Base-by-base conservation (phyloP, 2,113 vertebrate species). In the Silurus meridionalis region DNA sequence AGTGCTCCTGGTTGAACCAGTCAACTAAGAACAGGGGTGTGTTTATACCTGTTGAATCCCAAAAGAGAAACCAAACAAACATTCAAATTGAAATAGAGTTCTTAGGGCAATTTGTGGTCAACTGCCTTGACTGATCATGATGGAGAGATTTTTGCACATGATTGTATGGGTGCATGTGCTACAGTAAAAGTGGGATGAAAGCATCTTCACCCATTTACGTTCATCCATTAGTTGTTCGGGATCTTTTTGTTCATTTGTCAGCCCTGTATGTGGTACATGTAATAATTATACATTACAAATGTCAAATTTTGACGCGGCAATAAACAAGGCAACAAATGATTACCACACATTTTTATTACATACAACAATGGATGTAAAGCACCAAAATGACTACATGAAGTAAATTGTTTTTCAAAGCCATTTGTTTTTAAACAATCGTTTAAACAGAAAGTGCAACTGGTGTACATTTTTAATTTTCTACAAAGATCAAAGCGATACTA, bases 361-460 rank as follows among this genome's bases (percentile, higher is more conserved):
- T 88, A 91, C 87, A 83, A 94, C 91, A 93, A 75, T 91, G 91
- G 92, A 92, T 91, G 90, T 91, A 92, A 93, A 91, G 85, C 90
- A 90, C 63, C 75, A 77, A 87, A 91, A 89, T 72, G 77, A 87
- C 66, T 58, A 90, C 80, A 82, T 81, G 61, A 71, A 86, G 84
- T 83, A 60, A 89, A 91, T 86, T 88, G 91, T 90, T 90, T 88
- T 89, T 90, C 90, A 93, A 93, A 53, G 78, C 88, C 85, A 85
- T 80, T 78, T 90, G n/a, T 37, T 37, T 3, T 37, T 37, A 37
- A 89, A 86, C 86, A 85, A 90, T 88, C 52, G 37, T 86, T 82
- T 15, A 2, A 84, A 90, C 85, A 88, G 82, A 85, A 87, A 91
- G 80, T 88, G 28, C 21, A 85, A 90, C 84, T 90, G 67, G 87